These are phyloP conservation scores for Hipposideros larvatus DNA, from an alignment of 2,797 vertebrate genomes.

Conservation along the genomic window DNA sequence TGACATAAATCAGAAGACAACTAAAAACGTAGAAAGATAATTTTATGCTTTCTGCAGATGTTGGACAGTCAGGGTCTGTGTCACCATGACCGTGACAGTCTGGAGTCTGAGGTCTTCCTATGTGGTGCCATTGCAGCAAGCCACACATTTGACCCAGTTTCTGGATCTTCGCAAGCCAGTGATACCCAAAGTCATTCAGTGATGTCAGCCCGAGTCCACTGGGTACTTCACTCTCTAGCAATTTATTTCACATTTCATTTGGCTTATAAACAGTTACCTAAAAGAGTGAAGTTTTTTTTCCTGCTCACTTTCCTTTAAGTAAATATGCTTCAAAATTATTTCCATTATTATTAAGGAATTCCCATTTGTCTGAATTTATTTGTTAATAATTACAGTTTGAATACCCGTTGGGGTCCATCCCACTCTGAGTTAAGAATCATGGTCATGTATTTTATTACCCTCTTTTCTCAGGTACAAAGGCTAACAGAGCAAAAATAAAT, in stretches of 20 bases:
- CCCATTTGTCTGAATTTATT: not conserved
- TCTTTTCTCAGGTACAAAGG: not conserved
- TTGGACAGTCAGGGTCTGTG: not conserved
- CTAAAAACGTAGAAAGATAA: not conserved
- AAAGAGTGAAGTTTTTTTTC: not conserved
- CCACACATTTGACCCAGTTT: not conserved
- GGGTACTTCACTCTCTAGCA: not conserved
- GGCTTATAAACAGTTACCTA: not conserved
- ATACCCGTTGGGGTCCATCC: not conserved
- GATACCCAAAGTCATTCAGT: not conserved
- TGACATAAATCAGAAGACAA: constrained; percentile 35
- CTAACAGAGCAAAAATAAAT: not conserved
- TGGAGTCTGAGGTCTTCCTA: not conserved
- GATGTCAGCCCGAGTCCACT: not conserved
- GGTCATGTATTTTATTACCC: not conserved
- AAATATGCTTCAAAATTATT: not conserved
- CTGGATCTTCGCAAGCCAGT: not conserved
- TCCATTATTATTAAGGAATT: not conserved
- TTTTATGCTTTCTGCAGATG: not conserved
- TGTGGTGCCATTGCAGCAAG: not conserved
- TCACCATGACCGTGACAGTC: not conserved
- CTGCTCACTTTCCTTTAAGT: constrained; percentile 12
- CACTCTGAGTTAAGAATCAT: not conserved
- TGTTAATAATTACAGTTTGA: not conserved
- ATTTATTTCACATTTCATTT: not conserved